These are phyloP conservation scores for Lagodon rhomboides DNA, from an alignment of 2,797 vertebrate species.

Conservation along the genomic window DNA sequence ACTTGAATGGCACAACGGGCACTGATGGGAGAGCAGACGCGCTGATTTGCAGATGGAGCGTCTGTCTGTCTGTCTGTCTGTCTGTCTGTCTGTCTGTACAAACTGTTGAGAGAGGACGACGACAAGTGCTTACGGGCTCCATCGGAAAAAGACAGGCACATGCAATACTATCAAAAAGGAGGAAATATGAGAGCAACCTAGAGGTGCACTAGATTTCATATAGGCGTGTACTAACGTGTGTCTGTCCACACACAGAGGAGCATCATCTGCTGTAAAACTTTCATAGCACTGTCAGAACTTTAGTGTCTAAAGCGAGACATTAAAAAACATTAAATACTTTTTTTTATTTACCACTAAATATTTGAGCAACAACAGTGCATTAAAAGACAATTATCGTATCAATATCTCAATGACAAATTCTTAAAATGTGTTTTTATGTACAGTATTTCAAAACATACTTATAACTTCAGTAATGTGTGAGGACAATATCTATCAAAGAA, in stretches of 20 bases:
- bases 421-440: slow-evolving; percentile 90
- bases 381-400: slow-evolving; percentile 90
- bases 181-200: slow-evolving; percentile 81
- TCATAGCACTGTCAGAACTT: slow-evolving; percentile 87
- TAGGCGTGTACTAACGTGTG: slow-evolving; percentile 52
- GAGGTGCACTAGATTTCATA: slow-evolving; percentile 82
- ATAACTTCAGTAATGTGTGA: slow-evolving; percentile 60
- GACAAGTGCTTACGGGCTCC: slow-evolving; percentile 75
- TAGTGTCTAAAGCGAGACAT: slow-evolving; percentile 93
- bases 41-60: slow-evolving; percentile 54
- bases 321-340: slow-evolving; percentile 90
- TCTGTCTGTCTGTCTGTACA: slow-evolving; percentile 76
- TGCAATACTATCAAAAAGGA: slow-evolving; percentile 82
- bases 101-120: slow-evolving; percentile 55
- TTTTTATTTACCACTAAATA: slow-evolving; percentile 92
- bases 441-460: slow-evolving; percentile 80
- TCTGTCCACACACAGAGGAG: slow-evolving; percentile 78
- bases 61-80: slow-evolving; percentile 73
- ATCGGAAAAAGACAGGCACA: slow-evolving; percentile 83
- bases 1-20: neutral
- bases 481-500: slow-evolving; percentile 43
- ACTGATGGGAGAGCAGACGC: slow-evolving; percentile 20
- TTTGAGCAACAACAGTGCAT: slow-evolving; percentile 94
- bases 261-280: slow-evolving; percentile 79
- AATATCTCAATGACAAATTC: slow-evolving; percentile 87